Base-by-base conservation (phyloP, 35 echinoderm and acorn worm species). In the Ophiothrix spiculata region DNA sequence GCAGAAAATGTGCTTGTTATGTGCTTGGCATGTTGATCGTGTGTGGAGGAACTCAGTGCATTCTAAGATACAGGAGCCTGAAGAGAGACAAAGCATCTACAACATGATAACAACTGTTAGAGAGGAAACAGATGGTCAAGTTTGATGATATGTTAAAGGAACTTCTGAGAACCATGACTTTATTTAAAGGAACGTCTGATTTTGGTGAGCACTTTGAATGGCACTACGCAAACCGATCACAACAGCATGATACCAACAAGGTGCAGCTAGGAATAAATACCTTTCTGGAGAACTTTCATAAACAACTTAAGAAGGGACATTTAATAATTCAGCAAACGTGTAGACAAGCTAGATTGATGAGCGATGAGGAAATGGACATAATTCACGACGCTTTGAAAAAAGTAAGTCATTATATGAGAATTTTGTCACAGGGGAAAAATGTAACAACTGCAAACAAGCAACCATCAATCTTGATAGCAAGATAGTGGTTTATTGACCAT, bases 291-390 rank as follows among this genome's bases (percentile, higher is more conserved):
- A 60, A 54, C 36, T 84, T 84, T 60, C 81, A 84, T 60, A 36
- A 33, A 54, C 33, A 33, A 17, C 39, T 84, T 32, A 33, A 84
- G 34, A 84, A 35, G 81, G 81, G 32, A 25, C 36, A 1, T 54
- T 64, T 56, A 84, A 84, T 56, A 84, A 84, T n/a, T n/a, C n/a
- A n/a, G n/a, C n/a, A n/a, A n/a, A 36, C 81, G 81, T 64, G 81
- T 84, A 33, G 81, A 84, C 54, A 84, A 33, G 14, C n/a, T n/a
- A n/a, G n/a, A n/a, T n/a, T n/a, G n/a, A n/a, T n/a, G n/a, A n/a
- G n/a, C n/a, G n/a, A n/a, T n/a, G n/a, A n/a, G n/a, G n/a, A n/a
- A n/a, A n/a, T n/a, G n/a, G n/a, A n/a, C n/a, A n/a, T n/a, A n/a
- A n/a, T n/a, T n/a, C n/a, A n/a, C n/a, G n/a, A n/a, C n/a, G n/a